Conservation (phyloP, 2,113 vertebrate genomes). For the Chelonoidis abingdonii region DNA sequence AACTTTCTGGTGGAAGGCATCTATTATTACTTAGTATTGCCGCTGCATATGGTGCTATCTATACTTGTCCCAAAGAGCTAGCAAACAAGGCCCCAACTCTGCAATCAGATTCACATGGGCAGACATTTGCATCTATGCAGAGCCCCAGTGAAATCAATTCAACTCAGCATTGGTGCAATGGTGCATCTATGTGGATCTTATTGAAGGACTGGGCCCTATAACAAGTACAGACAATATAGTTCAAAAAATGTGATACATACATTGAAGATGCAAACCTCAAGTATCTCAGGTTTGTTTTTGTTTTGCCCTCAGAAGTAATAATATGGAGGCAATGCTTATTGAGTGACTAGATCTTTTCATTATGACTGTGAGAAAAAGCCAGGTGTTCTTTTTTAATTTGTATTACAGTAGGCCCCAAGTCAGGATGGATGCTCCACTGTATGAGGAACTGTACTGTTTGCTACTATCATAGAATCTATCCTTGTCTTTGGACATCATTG, state of each 20-base stretch:
- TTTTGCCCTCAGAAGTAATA: neutral
- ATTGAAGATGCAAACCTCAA: neutral
- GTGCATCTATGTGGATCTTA: neutral
- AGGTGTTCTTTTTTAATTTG: neutral
- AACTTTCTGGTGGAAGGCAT: neutral
- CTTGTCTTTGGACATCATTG: neutral
- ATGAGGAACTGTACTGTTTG: neutral
- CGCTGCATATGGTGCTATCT: neutral
- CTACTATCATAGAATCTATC: too few species aligned
- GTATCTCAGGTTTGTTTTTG: neutral
- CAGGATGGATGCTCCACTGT: neutral
- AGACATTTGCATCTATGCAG: neutral
- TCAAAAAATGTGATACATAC: rapidly evolving
- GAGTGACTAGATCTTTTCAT: neutral
- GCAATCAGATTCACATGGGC: too few species aligned
- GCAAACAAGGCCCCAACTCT: too few species aligned
- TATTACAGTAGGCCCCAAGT: neutral
- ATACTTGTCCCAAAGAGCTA: too few species aligned
- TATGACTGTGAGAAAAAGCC: neutral
- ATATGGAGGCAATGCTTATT: neutral
- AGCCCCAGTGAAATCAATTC: neutral
- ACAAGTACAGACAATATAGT: neutral
- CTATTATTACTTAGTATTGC: neutral
- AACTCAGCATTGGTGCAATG: neutral
- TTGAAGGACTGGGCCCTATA: neutral